Conservation (phyloP, 2,797 vertebrate species). For the Sebastes hopkinsi region DNA sequence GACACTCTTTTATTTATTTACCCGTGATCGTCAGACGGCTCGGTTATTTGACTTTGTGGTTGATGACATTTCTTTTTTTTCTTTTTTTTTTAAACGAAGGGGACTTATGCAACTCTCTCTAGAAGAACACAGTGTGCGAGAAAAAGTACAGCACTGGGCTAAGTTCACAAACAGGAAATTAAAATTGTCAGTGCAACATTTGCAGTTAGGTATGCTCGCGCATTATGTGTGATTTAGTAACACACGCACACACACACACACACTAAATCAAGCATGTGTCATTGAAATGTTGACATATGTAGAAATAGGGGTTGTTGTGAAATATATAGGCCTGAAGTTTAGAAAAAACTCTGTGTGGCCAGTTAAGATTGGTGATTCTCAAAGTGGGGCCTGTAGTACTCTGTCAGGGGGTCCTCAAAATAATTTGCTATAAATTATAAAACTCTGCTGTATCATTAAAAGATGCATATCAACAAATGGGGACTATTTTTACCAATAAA, state of each 20-base stretch:
- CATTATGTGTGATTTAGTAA: constrained; percentile 59
- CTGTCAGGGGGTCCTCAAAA: too few relatives aligned
- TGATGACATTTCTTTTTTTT: not conserved
- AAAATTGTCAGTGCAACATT: constrained; percentile 68
- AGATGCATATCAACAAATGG: too few relatives aligned
- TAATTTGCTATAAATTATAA: too few relatives aligned
- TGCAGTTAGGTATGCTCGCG: constrained; percentile 57
- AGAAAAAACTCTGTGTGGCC: constrained; percentile 1
- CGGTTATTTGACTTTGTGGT: constrained; percentile 48
- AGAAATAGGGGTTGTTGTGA: not conserved
- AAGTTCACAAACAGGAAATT: constrained; percentile 84
- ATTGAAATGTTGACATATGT: not conserved
- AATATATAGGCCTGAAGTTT: not conserved
- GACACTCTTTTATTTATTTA: constrained; percentile 16
- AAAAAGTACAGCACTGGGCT: constrained; percentile 50
- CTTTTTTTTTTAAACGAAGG: not conserved
- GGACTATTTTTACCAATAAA: too few relatives aligned
- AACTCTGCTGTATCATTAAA: too few relatives aligned
- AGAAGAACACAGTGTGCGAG: constrained; percentile 62
- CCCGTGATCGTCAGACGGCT: not conserved
- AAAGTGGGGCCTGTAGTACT: too few relatives aligned
- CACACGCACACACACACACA: too few relatives aligned
- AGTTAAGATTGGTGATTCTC: not conserved
- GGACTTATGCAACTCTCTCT: constrained; percentile 47
- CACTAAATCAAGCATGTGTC: not conserved